Base-by-base conservation (phyloP, 2,797 vertebrate species). In the Mus caroli region DNA sequence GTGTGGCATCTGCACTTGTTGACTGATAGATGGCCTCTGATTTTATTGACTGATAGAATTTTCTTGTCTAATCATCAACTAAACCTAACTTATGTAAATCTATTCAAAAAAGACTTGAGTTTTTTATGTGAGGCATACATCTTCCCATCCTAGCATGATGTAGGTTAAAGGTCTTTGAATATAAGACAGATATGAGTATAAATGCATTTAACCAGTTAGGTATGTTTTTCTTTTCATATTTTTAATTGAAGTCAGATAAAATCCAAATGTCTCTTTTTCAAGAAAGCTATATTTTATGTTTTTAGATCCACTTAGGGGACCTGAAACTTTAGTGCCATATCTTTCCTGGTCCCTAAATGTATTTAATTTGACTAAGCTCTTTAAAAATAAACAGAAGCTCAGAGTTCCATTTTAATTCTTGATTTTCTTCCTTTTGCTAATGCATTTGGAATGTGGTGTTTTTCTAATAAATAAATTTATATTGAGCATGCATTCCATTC, bases 401-500 rank as follows among this genome's bases (percentile, higher is more conserved):
- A 13, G 3, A 76, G 17, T 40, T 88, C 31, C 12, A 84, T 79
- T 2, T 62, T n/a, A 7, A 6, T 78, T n/a, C 9, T 78, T 54
- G 20, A 4, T 37, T 88, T 34, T 82, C 64, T 79, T 14, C 67
- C 17, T 50, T 88, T 82, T 85, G 58, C 15, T 88, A 76, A 85
- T 62, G 93, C 71, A 90, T 43, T 90, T 91, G 34, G 83, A 62
- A 92, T 26, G 73, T 89, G 50, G 3, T 43, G 79, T 73, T 87
- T 86, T 90, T 56, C 56, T 80, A 90, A 75, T 24, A 69, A 88
- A 87, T 67, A 80, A 56, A 60, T 96, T 91, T 52, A 75, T 82
- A 46, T 88, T 88, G 54, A 82, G 50, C 64, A 69, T 31, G 80
- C 6, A 94, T 96, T 92, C 82, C 20, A 79, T 50, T 90, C 40